Evolutionary conservation across 2,113 vertebrate genomes (phyloP).

Genomic region (Martes martes): DNA sequence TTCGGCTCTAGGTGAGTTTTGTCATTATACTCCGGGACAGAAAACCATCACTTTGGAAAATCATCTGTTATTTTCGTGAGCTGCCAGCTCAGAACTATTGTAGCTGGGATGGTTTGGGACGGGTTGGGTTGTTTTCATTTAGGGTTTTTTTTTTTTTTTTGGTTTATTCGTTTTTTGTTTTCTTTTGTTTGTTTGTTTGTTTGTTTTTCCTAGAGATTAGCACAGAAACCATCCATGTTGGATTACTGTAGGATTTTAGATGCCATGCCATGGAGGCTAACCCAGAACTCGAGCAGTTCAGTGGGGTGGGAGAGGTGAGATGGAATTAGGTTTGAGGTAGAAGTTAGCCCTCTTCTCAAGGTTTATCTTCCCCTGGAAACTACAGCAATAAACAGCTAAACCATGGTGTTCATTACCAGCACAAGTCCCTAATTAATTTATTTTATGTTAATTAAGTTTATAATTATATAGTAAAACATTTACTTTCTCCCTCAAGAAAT

Average conservation of each 20-base stretch:
- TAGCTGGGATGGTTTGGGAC: neutral
- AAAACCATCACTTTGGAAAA: slow-evolving; percentile 27
- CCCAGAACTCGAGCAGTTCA: neutral
- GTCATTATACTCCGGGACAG: slow-evolving; percentile 27
- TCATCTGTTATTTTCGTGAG: slow-evolving; percentile 47
- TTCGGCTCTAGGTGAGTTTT: slow-evolving; percentile 59
- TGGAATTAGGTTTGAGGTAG: neutral
- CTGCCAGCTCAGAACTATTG: neutral
- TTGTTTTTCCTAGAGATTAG: neutral
- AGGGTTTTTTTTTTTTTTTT: no score
- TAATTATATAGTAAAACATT: slow-evolving; percentile 73
- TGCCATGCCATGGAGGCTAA: neutral
- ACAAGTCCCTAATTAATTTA: slow-evolving; percentile 73
- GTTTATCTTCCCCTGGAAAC: slow-evolving; percentile 41
- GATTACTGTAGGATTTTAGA: neutral
- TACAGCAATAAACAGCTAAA: slow-evolving; percentile 16
- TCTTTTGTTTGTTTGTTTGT: neutral
- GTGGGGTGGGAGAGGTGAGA: neutral
- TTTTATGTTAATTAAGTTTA: slow-evolving; percentile 75
- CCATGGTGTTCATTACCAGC: slow-evolving; percentile 27
- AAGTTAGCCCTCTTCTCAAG: neutral
- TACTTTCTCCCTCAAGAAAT: slow-evolving; percentile 73
- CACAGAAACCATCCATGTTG: neutral
- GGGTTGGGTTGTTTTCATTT: neutral
- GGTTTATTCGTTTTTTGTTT: no score